Percentiles rank a stretch among this genome's conserved stretches.
Evolutionary conservation across 2,113 vertebrate species (phyloP).

Genomic region (Cathartes aura): DNA sequence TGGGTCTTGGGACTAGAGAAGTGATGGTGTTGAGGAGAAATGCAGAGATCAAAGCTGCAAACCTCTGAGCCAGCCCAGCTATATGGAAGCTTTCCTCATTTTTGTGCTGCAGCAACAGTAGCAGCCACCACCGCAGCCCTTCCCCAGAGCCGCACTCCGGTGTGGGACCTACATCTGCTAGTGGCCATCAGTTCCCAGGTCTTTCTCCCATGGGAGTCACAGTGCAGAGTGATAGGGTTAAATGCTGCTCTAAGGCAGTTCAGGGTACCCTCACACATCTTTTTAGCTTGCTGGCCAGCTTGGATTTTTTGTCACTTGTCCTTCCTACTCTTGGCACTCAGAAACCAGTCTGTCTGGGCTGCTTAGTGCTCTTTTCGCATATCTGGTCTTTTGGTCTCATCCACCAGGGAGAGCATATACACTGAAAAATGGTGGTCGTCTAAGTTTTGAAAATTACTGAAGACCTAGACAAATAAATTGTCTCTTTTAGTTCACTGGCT

Average conservation of each 20-base stretch:
- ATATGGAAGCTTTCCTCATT: not conserved
- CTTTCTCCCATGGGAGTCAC: not conserved
- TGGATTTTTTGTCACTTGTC: not conserved
- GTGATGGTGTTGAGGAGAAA: not conserved
- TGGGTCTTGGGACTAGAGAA: not conserved
- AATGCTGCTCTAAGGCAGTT: not conserved
- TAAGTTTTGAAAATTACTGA: not conserved
- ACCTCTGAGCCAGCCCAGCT: not conserved
- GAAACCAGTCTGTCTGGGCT: not conserved
- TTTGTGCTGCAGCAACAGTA: not conserved
- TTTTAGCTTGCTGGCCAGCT: not conserved
- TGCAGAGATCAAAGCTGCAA: not conserved
- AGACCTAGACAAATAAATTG: not conserved
- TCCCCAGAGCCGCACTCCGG: not conserved
- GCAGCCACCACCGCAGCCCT: not conserved
- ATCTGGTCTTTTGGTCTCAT: not conserved
- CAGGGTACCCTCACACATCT: not conserved
- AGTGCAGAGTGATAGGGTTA: not conserved
- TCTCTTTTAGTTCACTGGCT: not conserved
- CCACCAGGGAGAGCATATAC: not conserved
- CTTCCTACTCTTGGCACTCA: not conserved
- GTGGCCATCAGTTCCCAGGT: not conserved
- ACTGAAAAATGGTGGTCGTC: not conserved
- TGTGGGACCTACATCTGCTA: not conserved
- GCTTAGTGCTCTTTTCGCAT: not conserved